Evolutionary conservation across 2,888 invertebrate genomes (phyloP).

Genomic region (Tetanocera ferruginea): DNA sequence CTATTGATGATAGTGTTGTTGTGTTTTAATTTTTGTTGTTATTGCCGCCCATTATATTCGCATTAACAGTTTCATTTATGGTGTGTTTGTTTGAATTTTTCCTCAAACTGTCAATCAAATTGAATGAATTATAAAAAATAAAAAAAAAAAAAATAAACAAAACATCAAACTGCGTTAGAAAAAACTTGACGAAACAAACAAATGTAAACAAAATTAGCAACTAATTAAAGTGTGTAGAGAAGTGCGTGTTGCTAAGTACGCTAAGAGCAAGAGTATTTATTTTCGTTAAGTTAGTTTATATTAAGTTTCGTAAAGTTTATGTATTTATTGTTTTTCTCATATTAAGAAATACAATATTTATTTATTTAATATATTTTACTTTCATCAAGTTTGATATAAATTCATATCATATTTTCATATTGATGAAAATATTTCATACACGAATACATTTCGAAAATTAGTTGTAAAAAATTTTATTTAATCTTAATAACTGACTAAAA

Average conservation of each 20-base stretch:
- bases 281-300: background rate
- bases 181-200: background rate
- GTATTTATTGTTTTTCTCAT: too few relatives aligned
- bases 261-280: too few relatives aligned
- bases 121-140: conserved; percentile 1
- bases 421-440: too few relatives aligned
- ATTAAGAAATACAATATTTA: too few relatives aligned
- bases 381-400: too few relatives aligned
- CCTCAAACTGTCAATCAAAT: conserved; percentile 13
- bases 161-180: background rate
- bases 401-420: too few relatives aligned
- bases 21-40: conserved; percentile 3
- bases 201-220: background rate
- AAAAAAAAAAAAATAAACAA: too few relatives aligned
- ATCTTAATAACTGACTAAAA: too few relatives aligned
- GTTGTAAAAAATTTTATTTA: too few relatives aligned
- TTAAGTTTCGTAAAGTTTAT: background rate
- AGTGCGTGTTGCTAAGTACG: background rate
- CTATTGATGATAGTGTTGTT: background rate
- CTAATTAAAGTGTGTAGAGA: background rate
- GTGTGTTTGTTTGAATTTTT: background rate
- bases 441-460: too few relatives aligned
- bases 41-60: conserved; percentile 11
- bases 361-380: too few relatives aligned
- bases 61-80: conserved; percentile 21